phyloP scores from a whole-genome alignment of 2,888 invertebrate genomes.

The Sarcophaga carnaria region DNA sequence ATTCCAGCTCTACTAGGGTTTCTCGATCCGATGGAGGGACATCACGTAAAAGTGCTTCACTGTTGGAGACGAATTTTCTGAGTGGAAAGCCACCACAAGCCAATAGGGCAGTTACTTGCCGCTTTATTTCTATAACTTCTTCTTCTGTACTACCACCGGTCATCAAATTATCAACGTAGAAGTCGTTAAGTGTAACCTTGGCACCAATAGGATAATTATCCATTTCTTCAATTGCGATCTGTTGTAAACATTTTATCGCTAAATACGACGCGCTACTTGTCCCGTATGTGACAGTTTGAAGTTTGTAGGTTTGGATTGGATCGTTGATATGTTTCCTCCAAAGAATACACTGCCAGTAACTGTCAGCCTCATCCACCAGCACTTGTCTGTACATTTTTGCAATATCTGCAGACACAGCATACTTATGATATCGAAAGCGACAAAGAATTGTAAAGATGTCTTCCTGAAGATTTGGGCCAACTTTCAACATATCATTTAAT shows the following conservation, averaged over 20 bases:
- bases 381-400: conserved; percentile 69
- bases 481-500: conserved; percentile 36
- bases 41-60: conserved; percentile 1
- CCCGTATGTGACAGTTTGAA: conserved; percentile 63
- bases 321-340: conserved; percentile 37
- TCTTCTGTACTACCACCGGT: conserved; percentile 55
- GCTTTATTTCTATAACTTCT: conserved; percentile 57
- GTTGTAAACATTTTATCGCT: conserved; percentile 26
- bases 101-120: conserved; percentile 53
- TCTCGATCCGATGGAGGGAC: no score
- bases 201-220: conserved; percentile 65
- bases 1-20: no score
- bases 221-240: conserved; percentile 46
- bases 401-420: conserved; percentile 63
- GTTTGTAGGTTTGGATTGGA: not conserved
- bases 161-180: conserved; percentile 70
- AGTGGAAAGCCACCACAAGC: conserved; percentile 58
- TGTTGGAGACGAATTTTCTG: conserved; percentile 65
- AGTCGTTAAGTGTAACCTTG: conserved; percentile 54
- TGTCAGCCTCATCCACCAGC: conserved; percentile 47
- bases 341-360: conserved; percentile 63
- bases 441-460: conserved; percentile 54
- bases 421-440: conserved; percentile 62
- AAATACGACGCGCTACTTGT: conserved; percentile 64
- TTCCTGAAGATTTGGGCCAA: conserved; percentile 54